Conservation (phyloP, 2,113 vertebrate species). For the Datnioides undecimradiatus region DNA sequence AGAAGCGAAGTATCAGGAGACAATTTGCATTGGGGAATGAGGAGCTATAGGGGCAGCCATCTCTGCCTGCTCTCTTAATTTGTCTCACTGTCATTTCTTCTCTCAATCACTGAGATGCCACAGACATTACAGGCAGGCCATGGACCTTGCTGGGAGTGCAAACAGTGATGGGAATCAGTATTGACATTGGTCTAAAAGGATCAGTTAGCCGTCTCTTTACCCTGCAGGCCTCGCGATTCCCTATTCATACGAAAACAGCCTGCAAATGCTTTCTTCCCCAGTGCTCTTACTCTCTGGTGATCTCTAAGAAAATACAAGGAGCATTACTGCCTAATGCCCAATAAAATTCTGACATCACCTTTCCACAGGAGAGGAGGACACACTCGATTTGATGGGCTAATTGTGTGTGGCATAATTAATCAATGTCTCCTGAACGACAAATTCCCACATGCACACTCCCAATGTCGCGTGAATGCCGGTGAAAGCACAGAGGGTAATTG, state of each 20-base stretch:
- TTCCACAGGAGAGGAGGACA: conserved; percentile 84
- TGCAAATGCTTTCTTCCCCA: conserved; percentile 45
- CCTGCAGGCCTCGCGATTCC: conserved; percentile 57
- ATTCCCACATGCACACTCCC: conserved; percentile 71
- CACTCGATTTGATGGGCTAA: conserved; percentile 85
- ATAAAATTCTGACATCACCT: conserved; percentile 84
- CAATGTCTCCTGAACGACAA: conserved; percentile 82
- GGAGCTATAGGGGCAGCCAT: conserved; percentile 34
- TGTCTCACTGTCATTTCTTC: conserved; percentile 70
- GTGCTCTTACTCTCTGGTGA: conserved; percentile 56
- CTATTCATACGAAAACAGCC: conserved; percentile 64
- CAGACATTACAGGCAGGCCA: conserved; percentile 64
- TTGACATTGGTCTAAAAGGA: conserved; percentile 79
- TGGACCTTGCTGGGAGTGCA: conserved; percentile 68
- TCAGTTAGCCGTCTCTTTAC: conserved; percentile 73
- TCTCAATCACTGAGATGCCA: conserved; percentile 72
- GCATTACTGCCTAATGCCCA: conserved; percentile 79
- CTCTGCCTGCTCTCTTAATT: conserved; percentile 57
- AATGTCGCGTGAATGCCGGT: conserved; percentile 65
- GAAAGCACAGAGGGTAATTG: conserved; percentile 70
- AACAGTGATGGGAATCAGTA: conserved; percentile 79
- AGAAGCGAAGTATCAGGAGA: conserved; percentile 32
- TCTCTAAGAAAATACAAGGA: conserved; percentile 75
- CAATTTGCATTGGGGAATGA: conserved; percentile 62
- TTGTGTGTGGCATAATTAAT: conserved; percentile 87